Evolutionary conservation across 2,113 vertebrate genomes (phyloP).

Genomic region (Tachysurus fulvidraco): DNA sequence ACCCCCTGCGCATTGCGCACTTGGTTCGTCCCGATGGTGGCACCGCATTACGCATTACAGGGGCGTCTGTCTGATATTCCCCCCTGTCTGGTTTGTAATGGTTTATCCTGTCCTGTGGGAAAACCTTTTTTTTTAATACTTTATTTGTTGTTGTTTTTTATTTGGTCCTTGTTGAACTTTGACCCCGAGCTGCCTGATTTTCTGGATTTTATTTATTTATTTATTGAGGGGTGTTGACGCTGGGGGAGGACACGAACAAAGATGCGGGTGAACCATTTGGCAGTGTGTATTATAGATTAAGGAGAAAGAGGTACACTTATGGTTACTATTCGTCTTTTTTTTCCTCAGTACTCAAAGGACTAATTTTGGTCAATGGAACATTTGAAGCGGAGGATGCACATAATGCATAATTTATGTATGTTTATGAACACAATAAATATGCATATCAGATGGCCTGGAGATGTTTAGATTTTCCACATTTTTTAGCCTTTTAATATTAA

Average conservation of each 20-base stretch:
- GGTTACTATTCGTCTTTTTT: not conserved
- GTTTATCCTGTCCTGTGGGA: conserved; percentile 64
- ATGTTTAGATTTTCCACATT: not conserved
- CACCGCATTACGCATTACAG: conserved; percentile 55
- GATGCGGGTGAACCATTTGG: conserved; percentile 40
- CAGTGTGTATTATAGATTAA: not conserved
- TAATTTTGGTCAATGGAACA: not conserved
- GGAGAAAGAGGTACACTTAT: not conserved
- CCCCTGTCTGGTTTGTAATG: conserved; percentile 68
- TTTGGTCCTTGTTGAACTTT: conserved; percentile 67
- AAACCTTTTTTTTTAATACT: conserved; percentile 21
- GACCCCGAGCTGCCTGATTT: conserved; percentile 67
- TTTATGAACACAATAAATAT: not conserved
- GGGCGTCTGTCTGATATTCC: conserved; percentile 59
- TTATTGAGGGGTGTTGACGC: not conserved
- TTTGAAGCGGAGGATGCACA: not conserved
- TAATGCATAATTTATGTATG: not conserved
- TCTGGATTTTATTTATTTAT: conserved; percentile 60
- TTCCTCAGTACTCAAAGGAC: not conserved
- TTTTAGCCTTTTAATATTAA: not conserved
- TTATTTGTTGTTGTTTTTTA: conserved; percentile 10
- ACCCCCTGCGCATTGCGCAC: conserved; percentile 27
- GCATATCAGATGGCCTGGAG: not conserved
- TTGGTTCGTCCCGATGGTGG: conserved; percentile 45
- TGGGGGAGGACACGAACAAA: conserved; percentile 35